Evolutionary conservation across 2,113 vertebrate species (phyloP), one percentile per base, ranked within the genome.

Genomic region (Bolborhynchus lineola): DNA sequence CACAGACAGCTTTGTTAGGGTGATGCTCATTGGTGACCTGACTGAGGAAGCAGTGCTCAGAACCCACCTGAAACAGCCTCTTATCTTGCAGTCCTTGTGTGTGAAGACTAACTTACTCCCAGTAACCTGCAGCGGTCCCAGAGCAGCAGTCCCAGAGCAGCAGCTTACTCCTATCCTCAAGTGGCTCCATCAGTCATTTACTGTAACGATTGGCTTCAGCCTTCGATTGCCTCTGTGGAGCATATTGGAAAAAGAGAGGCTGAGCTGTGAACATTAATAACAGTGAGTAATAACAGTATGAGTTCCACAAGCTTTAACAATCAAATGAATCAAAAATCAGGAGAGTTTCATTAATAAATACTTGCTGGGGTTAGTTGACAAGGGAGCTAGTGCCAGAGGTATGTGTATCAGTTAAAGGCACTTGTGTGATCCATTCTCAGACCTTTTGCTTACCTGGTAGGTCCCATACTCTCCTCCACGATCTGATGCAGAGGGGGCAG

Each of bases 201-300:
- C 81, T 82, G 44, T 92, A 93, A 76, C 12, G 4, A 94, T 88
- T 86, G 72, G 88, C 74, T 92, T 92, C 88, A 94, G 88, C 74
- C 83, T 96, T 96, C 35, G 70, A 92, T 96, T 97, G 96, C 91
- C 86, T 94, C 83, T 80, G 57, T 69, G 86, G 92, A 94, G 70
- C 70, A 5, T 79, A 92, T 89, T 96, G 95, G 91, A 89, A 92
- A 76, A 86, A 89, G 90, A 88, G 80, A 87, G 91, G 83, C 91
- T 79, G 90, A 82, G 41, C 80, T 92, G 86, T 65, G 88, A 93
- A 49, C 95, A 92, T 97, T 95, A 91, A 95, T 97, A 96, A 96
- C 57, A 93, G 63, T 96, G 93, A 97, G 57, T 94, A 94, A 95
- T 96, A 95, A 85, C 62, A 26, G 76, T 35, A 49, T 2, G 7